Evolutionary conservation across 2,888 invertebrate species (phyloP).

Genomic region (Leucoma salicis): DNA sequence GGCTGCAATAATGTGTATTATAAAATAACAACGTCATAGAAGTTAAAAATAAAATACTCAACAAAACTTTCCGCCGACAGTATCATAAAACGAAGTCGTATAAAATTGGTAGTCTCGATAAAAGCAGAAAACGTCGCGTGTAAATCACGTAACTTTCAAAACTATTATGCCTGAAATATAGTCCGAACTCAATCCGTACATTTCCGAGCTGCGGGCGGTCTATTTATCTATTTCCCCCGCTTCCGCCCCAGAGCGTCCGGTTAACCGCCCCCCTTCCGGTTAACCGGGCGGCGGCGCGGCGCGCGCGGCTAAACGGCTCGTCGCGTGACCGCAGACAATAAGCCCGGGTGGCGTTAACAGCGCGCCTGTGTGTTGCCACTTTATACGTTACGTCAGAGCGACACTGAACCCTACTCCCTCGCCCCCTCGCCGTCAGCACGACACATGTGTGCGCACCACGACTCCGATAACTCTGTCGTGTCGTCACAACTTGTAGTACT

Average conservation of each 20-base stretch:
- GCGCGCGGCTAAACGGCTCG: constrained; percentile 81
- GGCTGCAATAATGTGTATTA: constrained; percentile 44
- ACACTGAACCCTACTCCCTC: constrained; percentile 22
- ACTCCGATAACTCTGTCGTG: constrained; percentile 41
- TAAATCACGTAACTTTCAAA: constrained; percentile 80
- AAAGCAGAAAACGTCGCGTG: constrained; percentile 76
- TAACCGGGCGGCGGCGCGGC: constrained; percentile 76
- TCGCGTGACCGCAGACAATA: constrained; percentile 83
- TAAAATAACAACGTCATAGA: constrained; percentile 54
- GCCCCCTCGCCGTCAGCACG: constrained; percentile 28
- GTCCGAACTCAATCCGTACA: constrained; percentile 81
- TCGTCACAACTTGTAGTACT: constrained; percentile 62
- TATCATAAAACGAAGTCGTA: constrained; percentile 65
- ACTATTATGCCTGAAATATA: constrained; percentile 81
- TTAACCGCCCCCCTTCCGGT: constrained; percentile 82
- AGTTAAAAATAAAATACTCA: constrained; percentile 59
- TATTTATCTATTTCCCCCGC: constrained; percentile 83
- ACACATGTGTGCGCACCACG: constrained; percentile 26
- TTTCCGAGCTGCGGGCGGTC: constrained; percentile 80
- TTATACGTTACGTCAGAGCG: constrained; percentile 74
- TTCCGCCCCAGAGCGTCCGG: constrained; percentile 81
- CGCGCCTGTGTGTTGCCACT: constrained; percentile 82
- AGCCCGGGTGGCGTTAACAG: constrained; percentile 80
- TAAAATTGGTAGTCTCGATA: constrained; percentile 64
- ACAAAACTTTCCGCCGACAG: constrained; percentile 68